Conservation (phyloP, 2,797 vertebrate species). For the Vultur gryphus region DNA sequence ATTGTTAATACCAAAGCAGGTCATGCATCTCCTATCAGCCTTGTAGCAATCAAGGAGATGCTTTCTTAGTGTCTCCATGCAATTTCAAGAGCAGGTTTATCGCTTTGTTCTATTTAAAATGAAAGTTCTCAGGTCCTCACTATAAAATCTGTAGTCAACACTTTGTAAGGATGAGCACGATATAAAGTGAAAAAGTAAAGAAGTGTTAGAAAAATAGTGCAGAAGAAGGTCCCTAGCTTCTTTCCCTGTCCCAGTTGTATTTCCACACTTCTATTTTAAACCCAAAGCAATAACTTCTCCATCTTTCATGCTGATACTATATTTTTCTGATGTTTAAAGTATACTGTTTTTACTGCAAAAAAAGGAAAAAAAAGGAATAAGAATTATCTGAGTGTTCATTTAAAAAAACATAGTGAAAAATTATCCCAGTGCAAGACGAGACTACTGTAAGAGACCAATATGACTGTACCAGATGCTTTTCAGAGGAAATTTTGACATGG, state of each 20-base stretch:
- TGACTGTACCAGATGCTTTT: neutral
- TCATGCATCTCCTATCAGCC: neutral
- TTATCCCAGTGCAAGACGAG: neutral
- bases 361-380: neutral
- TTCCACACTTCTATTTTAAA: neutral
- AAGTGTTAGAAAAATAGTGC: neutral
- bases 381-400: neutral
- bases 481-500: neutral
- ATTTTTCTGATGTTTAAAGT: neutral
- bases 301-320: neutral
- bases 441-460: neutral
- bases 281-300: neutral
- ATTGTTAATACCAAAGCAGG: neutral
- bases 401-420: neutral
- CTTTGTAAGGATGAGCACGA: neutral
- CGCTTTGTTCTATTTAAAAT: slow-evolving; percentile 3
- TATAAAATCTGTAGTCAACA: neutral
- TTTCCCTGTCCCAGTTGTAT: neutral
- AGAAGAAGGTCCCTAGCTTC: neutral
- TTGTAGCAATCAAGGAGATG: neutral
- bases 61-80: neutral
- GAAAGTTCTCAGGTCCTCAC: neutral
- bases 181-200: neutral
- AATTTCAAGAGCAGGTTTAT: neutral
- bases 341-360: neutral